These are phyloP conservation scores for Cyphomyrus plagiostoma DNA, from an alignment of 2,113 vertebrate species.

Conservation along the genomic window DNA sequence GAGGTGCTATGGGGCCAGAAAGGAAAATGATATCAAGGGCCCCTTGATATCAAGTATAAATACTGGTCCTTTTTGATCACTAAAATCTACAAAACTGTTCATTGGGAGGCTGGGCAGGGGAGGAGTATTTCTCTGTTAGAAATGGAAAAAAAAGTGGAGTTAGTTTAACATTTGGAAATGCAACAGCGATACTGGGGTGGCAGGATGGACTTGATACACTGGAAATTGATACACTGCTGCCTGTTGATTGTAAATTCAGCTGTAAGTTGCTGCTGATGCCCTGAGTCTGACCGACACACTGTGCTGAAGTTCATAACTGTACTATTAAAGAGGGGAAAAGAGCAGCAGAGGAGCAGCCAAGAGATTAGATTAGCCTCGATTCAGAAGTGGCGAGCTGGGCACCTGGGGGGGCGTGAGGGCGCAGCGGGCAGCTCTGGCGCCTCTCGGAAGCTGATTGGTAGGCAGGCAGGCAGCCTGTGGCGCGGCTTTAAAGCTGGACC, in stretches of 20 bases:
- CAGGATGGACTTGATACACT: neutral
- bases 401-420: neutral
- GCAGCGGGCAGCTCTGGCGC: conserved; percentile 21
- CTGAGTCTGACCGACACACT: neutral
- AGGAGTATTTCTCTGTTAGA: neutral
- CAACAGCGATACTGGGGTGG: neutral
- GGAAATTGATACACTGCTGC: neutral
- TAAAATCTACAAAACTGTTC: neutral
- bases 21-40: neutral
- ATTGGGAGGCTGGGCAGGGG: neutral
- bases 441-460: conserved; percentile 26
- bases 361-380: conserved; percentile 28
- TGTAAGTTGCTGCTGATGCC: neutral
- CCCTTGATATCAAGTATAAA: neutral
- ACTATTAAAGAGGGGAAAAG: neutral
- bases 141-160: neutral
- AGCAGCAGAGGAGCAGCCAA: neutral
- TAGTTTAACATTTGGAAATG: neutral
- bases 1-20: neutral
- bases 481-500: conserved; percentile 27
- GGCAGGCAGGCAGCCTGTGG: conserved; percentile 10
- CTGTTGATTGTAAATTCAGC: neutral
- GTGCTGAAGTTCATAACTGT: conserved; percentile 30
- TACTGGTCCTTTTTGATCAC: neutral
- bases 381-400: conserved; percentile 1